Evolutionary conservation across 2,113 vertebrate genomes (phyloP).

Genomic region (Siniperca knerii): DNA sequence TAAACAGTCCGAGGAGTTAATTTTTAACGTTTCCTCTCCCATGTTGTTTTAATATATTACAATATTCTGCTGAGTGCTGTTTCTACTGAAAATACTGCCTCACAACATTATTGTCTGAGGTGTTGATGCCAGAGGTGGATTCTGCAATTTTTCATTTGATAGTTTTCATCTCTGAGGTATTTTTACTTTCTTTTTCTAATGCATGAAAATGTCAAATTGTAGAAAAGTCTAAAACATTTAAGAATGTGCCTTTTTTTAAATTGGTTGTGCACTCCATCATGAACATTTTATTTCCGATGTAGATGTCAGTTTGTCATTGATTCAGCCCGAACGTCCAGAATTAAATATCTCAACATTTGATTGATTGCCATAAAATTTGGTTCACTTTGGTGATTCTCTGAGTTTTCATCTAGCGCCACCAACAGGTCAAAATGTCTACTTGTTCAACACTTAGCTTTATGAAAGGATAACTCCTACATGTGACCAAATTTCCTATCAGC

Average conservation of each 20-base stretch:
- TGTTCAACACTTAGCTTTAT: background rate
- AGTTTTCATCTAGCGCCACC: background rate
- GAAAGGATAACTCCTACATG: background rate
- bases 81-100: background rate
- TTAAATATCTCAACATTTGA: background rate
- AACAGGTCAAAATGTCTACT: background rate
- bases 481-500: background rate
- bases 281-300: background rate
- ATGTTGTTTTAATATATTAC: slow-evolving; percentile 35
- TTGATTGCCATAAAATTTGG: no score
- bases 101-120: background rate
- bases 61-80: slow-evolving; percentile 7
- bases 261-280: no score
- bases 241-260: no score
- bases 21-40: slow-evolving; percentile 39
- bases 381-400: background rate
- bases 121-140: background rate
- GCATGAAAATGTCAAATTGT: background rate
- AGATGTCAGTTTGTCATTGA: background rate
- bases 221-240: background rate
- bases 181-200: background rate
- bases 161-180: background rate
- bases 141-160: background rate
- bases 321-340: background rate
- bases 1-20: slow-evolving; percentile 22